phyloP scores from a whole-genome alignment of 2,113 vertebrate species.

The Antechinus stuartii region DNA sequence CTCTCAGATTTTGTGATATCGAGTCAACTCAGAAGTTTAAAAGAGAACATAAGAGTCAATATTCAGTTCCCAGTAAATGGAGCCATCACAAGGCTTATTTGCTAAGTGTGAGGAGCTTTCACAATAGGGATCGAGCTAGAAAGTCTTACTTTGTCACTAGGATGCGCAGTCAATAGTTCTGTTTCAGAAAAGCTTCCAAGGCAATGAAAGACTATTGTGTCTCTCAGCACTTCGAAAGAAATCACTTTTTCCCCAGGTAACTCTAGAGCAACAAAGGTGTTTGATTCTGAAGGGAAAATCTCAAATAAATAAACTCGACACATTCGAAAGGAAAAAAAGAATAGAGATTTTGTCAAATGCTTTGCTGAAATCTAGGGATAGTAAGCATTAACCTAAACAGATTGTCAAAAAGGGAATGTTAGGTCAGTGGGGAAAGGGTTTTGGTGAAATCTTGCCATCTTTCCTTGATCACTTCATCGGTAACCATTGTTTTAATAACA shows the following conservation, averaged over 20 bases:
- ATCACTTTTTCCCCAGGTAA: background rate
- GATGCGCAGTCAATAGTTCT: background rate
- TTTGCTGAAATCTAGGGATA: background rate
- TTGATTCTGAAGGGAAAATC: background rate
- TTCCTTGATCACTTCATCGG: background rate
- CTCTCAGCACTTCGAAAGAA: constrained; percentile 31
- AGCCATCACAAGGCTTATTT: background rate
- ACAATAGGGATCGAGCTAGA: background rate
- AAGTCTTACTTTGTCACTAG: background rate
- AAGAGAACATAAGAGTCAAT: too few species aligned
- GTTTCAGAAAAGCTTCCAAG: constrained; percentile 23
- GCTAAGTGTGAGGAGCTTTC: background rate
- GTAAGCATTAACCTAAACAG: background rate
- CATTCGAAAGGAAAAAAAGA: background rate
- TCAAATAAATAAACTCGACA: background rate
- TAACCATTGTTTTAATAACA: background rate
- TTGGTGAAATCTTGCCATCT: background rate
- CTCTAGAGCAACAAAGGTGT: background rate
- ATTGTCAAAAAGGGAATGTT: background rate
- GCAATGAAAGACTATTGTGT: background rate
- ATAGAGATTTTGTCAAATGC: background rate
- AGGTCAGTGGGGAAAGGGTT: background rate
- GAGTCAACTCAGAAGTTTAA: too few species aligned
- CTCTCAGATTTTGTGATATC: too few species aligned
- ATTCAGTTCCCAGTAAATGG: too few species aligned